Conservation (phyloP, 2,888 invertebrate species). For the Laspeyria flexula region DNA sequence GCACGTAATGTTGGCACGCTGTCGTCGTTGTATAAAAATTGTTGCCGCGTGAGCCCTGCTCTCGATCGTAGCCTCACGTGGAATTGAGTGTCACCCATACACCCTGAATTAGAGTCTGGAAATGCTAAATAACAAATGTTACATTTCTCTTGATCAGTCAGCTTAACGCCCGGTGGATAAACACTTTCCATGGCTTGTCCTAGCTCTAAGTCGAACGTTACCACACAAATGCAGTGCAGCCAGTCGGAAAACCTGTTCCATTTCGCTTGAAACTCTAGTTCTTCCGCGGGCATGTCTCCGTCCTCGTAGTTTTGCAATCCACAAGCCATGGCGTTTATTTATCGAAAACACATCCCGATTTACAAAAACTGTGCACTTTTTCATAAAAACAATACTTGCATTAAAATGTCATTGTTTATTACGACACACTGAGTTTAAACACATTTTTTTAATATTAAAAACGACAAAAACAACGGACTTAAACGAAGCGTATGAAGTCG, state of each 20-base stretch:
- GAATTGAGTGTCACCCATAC: constrained; percentile 99
- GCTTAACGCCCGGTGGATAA: constrained; percentile 91
- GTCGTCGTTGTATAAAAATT: constrained; percentile 90
- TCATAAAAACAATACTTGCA: constrained; percentile 41
- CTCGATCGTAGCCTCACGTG: constrained; percentile 94
- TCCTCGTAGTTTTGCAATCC: constrained; percentile 69
- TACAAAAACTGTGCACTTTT: constrained; percentile 41
- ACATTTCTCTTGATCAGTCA: constrained; percentile 94
- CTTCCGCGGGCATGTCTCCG: constrained; percentile 64
- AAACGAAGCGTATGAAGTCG: constrained; percentile 61
- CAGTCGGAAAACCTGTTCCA: constrained; percentile 95
- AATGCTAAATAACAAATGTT: constrained; percentile 99
- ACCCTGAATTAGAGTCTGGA: constrained; percentile 99
- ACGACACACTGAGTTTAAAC: constrained; percentile 38
- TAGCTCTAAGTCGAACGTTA: constrained; percentile 99
- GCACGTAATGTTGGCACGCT: constrained; percentile 92
- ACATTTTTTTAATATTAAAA: constrained; percentile 60
- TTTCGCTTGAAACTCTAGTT: constrained; percentile 73
- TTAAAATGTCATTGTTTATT: constrained; percentile 57
- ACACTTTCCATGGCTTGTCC: constrained; percentile 99
- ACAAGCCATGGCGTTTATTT: constrained; percentile 72
- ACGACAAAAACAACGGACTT: constrained; percentile 69
- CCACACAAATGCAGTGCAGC: constrained; percentile 99
- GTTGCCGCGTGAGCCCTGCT: constrained; percentile 82
- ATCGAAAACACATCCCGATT: constrained; percentile 53